Percentiles rank a stretch among this genome's conserved stretches.
phyloP scores from a whole-genome alignment of 2,888 invertebrate genomes.

The Caenorhabditis wallacei region DNA sequence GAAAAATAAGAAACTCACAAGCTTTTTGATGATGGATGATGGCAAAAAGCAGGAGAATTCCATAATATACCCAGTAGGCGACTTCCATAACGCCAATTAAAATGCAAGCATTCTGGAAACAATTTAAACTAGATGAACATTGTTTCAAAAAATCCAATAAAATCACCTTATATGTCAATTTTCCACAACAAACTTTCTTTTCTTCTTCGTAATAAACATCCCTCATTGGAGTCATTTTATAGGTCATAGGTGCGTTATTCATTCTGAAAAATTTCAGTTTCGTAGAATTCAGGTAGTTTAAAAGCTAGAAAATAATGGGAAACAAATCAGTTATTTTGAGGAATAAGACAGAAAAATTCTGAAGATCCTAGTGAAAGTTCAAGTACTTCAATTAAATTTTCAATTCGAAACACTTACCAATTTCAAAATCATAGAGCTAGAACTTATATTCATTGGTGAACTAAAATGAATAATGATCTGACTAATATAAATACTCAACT shows the following conservation, averaged over 20 bases:
- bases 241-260: constrained; percentile 56
- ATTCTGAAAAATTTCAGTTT: constrained; percentile 42
- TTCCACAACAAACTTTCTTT: constrained; percentile 61
- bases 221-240: constrained; percentile 59
- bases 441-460: neutral
- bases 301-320: neutral
- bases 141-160: neutral
- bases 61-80: constrained; percentile 70
- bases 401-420: constrained; percentile 15
- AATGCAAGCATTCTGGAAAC: constrained; percentile 63
- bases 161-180: constrained; percentile 59
- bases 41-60: constrained; percentile 66
- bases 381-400: neutral
- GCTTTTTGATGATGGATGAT: constrained; percentile 69
- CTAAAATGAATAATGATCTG: neutral
- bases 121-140: too few relatives aligned
- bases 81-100: constrained; percentile 67
- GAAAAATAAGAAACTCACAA: constrained; percentile 47
- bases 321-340: neutral
- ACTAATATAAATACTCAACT: neutral
- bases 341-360: constrained; percentile 2
- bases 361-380: neutral
- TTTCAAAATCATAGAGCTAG: constrained; percentile 5
- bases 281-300: neutral
- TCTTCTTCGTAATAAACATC: constrained; percentile 68